Conservation (phyloP, 2,888 invertebrate species). For the Tetrapedia diversipes region DNA sequence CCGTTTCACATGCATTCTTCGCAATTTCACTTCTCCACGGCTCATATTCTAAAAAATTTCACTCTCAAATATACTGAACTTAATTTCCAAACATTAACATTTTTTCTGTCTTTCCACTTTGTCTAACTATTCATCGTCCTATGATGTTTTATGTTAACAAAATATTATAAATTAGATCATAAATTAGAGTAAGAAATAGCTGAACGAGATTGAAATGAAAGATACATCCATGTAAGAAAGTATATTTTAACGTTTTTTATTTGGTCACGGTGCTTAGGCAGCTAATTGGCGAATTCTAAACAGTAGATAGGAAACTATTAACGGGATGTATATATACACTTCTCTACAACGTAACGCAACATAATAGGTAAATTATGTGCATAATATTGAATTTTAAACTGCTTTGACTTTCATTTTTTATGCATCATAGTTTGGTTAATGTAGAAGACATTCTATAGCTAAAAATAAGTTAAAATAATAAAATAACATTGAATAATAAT, state of each 20-base stretch:
- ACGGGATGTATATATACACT: too few relatives aligned
- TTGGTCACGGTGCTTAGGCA: not conserved
- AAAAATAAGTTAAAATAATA: too few relatives aligned
- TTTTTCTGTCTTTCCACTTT: not conserved
- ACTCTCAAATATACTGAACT: conserved; percentile 5
- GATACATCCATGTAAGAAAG: too few relatives aligned
- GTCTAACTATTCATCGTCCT: not conserved
- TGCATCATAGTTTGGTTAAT: too few relatives aligned
- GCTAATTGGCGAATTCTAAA: not conserved
- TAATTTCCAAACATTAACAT: not conserved
- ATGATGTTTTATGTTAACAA: not conserved
- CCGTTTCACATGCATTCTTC: conserved; percentile 44
- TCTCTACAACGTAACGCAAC: too few relatives aligned
- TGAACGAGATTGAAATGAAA: not conserved
- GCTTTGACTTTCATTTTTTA: too few relatives aligned
- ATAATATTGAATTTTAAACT: not conserved
- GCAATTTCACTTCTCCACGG: not conserved
- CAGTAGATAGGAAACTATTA: not conserved
- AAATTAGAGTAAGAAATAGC: not conserved
- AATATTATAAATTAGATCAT: not conserved
- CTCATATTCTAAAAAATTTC: conserved; percentile 22
- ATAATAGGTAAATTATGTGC: not conserved
- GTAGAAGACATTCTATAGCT: too few relatives aligned
- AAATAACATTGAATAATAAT: too few relatives aligned
- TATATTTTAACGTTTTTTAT: not conserved